These are phyloP conservation scores for Ceratotherium simum DNA, from an alignment of 2,113 vertebrate species.

Conservation along the genomic window DNA sequence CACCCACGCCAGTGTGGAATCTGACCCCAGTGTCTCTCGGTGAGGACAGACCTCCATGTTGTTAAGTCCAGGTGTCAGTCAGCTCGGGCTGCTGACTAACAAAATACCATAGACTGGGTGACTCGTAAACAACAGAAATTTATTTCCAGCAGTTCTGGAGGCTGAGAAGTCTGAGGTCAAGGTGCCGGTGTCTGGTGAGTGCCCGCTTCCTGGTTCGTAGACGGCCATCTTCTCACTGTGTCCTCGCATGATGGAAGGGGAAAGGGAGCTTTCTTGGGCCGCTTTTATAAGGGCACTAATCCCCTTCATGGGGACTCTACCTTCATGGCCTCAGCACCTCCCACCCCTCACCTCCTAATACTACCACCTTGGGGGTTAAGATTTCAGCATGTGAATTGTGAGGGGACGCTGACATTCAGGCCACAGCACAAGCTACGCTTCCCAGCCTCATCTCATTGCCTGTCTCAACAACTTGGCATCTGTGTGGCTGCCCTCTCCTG, in stretches of 20 bases:
- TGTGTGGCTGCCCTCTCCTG: neutral
- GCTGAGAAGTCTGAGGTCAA: neutral
- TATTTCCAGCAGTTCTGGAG: neutral
- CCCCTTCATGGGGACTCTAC: neutral
- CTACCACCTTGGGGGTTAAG: neutral
- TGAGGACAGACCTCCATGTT: neutral
- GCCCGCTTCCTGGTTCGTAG: neutral
- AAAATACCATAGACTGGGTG: neutral
- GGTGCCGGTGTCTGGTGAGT: neutral
- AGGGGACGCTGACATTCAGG: neutral
- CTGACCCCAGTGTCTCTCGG: neutral
- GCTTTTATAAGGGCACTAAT: neutral
- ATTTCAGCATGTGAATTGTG: neutral
- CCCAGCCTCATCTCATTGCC: too few relatives aligned
- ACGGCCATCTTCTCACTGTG: neutral
- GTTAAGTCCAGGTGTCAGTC: neutral
- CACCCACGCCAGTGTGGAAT: neutral
- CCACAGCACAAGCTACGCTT: neutral
- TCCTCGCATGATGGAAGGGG: neutral
- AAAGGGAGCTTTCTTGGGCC: neutral
- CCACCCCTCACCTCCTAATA: neutral
- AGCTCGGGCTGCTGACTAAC: neutral
- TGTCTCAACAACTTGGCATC: neutral
- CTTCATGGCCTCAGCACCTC: too few relatives aligned
- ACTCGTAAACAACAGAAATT: neutral